These are phyloP conservation scores for Erebia ligea DNA, from an alignment of 2,888 invertebrate genomes.

Conservation along the genomic window DNA sequence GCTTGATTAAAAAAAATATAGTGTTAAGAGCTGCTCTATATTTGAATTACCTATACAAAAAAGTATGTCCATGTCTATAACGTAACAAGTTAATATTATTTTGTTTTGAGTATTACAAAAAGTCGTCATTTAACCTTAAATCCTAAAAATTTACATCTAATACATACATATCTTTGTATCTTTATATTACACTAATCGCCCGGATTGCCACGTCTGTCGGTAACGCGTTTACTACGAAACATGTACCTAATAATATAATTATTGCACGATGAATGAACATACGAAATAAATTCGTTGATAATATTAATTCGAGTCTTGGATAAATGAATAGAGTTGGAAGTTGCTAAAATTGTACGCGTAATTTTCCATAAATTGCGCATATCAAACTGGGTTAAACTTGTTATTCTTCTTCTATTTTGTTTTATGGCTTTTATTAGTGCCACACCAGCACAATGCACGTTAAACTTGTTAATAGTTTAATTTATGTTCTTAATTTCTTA, in stretches of 20 bases:
- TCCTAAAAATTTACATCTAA: conserved; percentile 9
- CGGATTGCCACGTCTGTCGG: not conserved
- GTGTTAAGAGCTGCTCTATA: not conserved
- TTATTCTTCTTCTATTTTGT: too few species aligned
- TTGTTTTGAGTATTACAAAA: conserved; percentile 18
- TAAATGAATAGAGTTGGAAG: too few species aligned
- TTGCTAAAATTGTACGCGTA: too few species aligned
- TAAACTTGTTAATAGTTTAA: too few species aligned
- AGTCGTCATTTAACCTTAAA: conserved; percentile 18
- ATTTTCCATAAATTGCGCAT: too few species aligned
- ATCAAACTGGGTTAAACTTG: too few species aligned
- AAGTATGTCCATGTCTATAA: not conserved
- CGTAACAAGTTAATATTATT: conserved; percentile 6
- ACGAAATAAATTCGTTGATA: not conserved
- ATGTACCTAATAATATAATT: conserved; percentile 1
- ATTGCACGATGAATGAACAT: not conserved
- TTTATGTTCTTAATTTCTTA: too few species aligned
- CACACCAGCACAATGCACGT: too few species aligned
- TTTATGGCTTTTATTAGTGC: too few species aligned
- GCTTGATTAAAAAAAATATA: not conserved
- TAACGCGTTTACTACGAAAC: not conserved
- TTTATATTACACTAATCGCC: not conserved
- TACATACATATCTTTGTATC: conserved; percentile 7
- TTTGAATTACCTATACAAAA: too few species aligned
- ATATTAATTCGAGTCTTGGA: too few species aligned